phyloP scores from a whole-genome alignment of 2,888 invertebrate genomes.

The Ectemnius lituratus region DNA sequence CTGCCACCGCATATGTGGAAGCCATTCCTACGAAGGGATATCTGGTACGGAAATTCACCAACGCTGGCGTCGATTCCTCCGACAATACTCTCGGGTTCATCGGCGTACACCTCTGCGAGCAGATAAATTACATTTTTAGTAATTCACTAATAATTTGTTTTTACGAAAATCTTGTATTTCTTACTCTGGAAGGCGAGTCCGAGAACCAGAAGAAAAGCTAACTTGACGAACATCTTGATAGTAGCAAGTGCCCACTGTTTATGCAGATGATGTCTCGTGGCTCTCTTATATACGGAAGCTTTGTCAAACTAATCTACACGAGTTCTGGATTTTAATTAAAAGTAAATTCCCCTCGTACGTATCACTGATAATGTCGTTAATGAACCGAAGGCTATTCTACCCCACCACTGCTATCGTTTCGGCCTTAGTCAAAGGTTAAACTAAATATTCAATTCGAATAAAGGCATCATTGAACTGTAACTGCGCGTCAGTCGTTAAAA shows the following conservation, averaged over 20 bases:
- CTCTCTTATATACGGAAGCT: not conserved
- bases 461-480: no score
- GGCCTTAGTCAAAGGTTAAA: no score
- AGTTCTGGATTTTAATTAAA: not conserved
- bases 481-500: no score
- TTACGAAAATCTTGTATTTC: not conserved
- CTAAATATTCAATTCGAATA: no score
- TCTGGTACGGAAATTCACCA: conserved; percentile 64
- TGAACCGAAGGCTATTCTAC: no score
- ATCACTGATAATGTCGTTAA: not conserved
- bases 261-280: not conserved
- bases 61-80: conserved; percentile 51
- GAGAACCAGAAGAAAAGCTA: not conserved
- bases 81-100: conserved; percentile 51
- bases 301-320: not conserved
- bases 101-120: conserved; percentile 31
- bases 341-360: not conserved
- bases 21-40: conserved; percentile 50
- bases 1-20: conserved; percentile 63
- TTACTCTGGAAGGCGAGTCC: conserved; percentile 2
- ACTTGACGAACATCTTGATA: conserved; percentile 6
- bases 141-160: not conserved
- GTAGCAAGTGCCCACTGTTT: not conserved
- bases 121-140: not conserved
- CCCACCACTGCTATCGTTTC: no score